Evolutionary conservation across 2,113 vertebrate genomes (phyloP).

Genomic region (Myrmecophaga tridactyla): DNA sequence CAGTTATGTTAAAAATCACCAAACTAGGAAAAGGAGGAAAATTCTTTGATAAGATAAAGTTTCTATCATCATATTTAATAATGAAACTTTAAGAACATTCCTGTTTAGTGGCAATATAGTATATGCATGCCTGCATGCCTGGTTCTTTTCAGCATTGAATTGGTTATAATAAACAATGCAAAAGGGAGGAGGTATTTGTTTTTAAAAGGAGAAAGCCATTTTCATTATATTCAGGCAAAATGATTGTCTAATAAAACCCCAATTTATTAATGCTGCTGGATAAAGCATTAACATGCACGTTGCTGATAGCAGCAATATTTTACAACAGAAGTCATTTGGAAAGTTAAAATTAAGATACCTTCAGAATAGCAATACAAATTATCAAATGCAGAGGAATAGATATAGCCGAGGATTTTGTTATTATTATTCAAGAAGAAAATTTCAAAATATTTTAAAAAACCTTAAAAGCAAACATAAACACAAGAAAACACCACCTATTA

Average conservation of each 20-base stretch:
- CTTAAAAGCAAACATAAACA: neutral
- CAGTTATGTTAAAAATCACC: neutral
- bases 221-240: neutral
- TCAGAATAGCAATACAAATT: neutral
- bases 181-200: neutral
- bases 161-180: fast-evolving
- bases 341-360: neutral
- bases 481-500: neutral
- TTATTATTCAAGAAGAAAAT: neutral
- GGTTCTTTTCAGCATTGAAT: neutral
- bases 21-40: neutral
- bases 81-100: neutral
- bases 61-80: neutral
- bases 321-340: neutral
- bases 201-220: neutral
- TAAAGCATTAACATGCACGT: neutral
- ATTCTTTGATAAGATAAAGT: neutral
- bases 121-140: neutral
- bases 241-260: neutral
- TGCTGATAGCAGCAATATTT: too few species aligned
- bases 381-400: neutral
- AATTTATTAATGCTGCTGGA: neutral
- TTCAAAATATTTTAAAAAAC: neutral
- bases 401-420: neutral
- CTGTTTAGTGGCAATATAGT: neutral